A percentile compares a stretch with the other conserved stretches of the same genome.
Evolutionary conservation across 2,113 vertebrate genomes (phyloP).

Genomic region (Suricata suricatta): DNA sequence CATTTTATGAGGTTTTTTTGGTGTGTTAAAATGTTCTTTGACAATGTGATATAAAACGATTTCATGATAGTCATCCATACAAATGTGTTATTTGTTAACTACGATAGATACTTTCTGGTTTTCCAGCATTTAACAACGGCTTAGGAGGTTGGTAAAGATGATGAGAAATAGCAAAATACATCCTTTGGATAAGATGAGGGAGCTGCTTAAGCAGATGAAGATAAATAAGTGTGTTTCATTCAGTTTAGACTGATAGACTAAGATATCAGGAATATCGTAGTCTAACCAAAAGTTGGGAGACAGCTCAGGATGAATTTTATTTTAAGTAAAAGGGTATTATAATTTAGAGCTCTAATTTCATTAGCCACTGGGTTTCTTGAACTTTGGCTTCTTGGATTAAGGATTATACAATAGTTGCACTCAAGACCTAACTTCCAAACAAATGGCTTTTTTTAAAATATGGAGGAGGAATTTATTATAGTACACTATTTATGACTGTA

Average conservation of each 20-base stretch:
- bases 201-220: neutral
- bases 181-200: neutral
- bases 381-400: neutral
- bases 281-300: neutral
- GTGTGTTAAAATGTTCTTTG: constrained; percentile 2
- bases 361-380: neutral
- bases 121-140: neutral
- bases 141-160: neutral
- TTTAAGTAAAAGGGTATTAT: neutral
- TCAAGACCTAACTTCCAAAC: neutral
- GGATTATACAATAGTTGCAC: neutral
- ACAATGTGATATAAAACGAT: neutral
- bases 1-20: neutral
- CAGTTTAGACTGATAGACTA: neutral
- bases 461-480: neutral
- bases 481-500: neutral
- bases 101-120: neutral
- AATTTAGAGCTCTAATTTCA: neutral
- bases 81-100: neutral
- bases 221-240: neutral
- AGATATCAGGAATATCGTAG: neutral
- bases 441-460: neutral
- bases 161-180: neutral
- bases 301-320: neutral
- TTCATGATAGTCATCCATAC: neutral